Conservation (phyloP, 2,888 invertebrate genomes). For the Hoplodrina ambigua region DNA sequence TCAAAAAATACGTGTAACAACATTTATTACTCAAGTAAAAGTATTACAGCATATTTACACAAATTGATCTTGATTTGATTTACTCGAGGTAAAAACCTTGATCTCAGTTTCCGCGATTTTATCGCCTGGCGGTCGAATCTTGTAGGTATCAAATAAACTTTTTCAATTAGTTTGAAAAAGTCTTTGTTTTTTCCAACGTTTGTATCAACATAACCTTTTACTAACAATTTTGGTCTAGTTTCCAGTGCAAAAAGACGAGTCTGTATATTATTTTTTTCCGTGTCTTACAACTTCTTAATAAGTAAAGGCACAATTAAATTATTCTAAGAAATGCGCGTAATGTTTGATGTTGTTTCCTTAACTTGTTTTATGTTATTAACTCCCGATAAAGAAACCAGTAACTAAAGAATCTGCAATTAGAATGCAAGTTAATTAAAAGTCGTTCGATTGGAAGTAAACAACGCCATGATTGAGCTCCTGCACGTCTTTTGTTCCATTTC, state of each 20-base stretch:
- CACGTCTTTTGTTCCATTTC: slow-evolving; percentile 8
- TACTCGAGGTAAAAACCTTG: slow-evolving; percentile 49
- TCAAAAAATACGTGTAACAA: slow-evolving; percentile 11
- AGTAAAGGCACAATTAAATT: slow-evolving; percentile 1
- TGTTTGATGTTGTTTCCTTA: slow-evolving; percentile 28
- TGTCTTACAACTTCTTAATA: background rate
- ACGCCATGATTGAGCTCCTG: background rate
- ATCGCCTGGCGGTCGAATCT: slow-evolving; percentile 14
- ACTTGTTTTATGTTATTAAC: slow-evolving; percentile 26
- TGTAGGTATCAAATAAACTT: background rate
- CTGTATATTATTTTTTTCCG: background rate
- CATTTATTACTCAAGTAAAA: slow-evolving; percentile 42
- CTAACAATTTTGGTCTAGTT: background rate
- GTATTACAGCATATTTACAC: slow-evolving; percentile 27
- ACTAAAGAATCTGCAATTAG: slow-evolving; percentile 7
- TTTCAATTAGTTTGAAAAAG: slow-evolving; percentile 4
- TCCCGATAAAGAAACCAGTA: slow-evolving; percentile 15
- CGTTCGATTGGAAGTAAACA: slow-evolving; percentile 9
- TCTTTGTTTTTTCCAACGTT: slow-evolving; percentile 1
- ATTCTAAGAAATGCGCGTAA: slow-evolving; percentile 9
- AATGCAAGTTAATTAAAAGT: slow-evolving; percentile 9
- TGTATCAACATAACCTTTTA: background rate
- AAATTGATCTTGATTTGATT: slow-evolving; percentile 43
- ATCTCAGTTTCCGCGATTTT: slow-evolving; percentile 40
- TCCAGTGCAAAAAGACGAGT: background rate